Evolutionary conservation across 2,113 vertebrate species (phyloP), one percentile per base, ranked within the genome.

Genomic region (Nesoenas mayeri): DNA sequence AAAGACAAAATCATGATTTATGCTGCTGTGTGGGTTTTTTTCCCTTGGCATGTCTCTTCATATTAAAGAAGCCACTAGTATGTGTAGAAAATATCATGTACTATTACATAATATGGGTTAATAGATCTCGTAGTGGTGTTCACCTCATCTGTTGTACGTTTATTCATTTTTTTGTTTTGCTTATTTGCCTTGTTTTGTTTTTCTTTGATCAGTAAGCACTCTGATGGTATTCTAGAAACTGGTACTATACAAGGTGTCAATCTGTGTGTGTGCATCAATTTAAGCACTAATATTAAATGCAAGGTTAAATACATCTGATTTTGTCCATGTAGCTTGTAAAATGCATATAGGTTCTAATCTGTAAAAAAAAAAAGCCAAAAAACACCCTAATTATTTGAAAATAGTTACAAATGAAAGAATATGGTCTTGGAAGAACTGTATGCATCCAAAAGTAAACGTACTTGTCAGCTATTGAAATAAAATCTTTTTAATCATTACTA

Each of bases 41-140:
- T 85, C 20, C 36, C 36, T 56, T 57, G 53, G 62, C 61, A 26
- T 70, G 29, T 58, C 38, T 87, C 69, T 92, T 73, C 54, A 54
- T 93, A 61, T 96, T 94, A 87, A 92, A 95, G 85, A 81, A 96
- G 64, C 78, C 77, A 94, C 78, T 95, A 92, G 71, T 95, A 79
- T 81, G 64, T 85, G 53, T 77, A 96, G 34, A 93, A 89, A 95
- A 97, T 95, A 81, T 10, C 79, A 38, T 44, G 54, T 88, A 92
- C 66, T 95, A 61, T 50, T 95, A 71, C 57, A 26, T 47, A 19
- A 19, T 94, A 54, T 83, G 4, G 16, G 9, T 65, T 81, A 80
- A 78, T 79, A 42, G 18, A 29, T 81, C 32, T 32, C 84, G 25
- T 42, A 18, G 25, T 38, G 38, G 14, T 60, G 38, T 74, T 83